phyloP scores from a whole-genome alignment of 2,888 invertebrate species.

The Agrotis puta region DNA sequence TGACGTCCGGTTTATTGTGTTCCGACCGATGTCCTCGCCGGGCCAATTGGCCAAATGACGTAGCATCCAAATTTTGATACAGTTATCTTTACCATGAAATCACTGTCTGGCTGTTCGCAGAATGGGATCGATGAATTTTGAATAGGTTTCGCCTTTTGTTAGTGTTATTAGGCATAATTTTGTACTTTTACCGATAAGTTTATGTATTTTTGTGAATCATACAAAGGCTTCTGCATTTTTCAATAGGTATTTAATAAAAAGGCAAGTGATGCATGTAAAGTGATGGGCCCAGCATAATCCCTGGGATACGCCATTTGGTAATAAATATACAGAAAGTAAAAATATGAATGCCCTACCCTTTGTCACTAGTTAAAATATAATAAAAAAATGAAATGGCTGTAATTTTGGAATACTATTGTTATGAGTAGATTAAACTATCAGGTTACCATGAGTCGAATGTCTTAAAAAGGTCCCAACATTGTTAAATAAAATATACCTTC shows the following conservation, averaged over 20 bases:
- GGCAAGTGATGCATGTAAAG: not conserved
- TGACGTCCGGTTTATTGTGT: slow-evolving; percentile 84
- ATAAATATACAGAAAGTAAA: not conserved
- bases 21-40: slow-evolving; percentile 87
- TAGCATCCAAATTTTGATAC: slow-evolving; percentile 81
- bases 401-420: not conserved
- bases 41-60: slow-evolving; percentile 82
- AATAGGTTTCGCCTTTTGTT: slow-evolving; percentile 54
- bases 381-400: too few species aligned
- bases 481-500: not conserved
- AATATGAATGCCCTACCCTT: not conserved
- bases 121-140: slow-evolving; percentile 67
- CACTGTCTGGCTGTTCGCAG: slow-evolving; percentile 74
- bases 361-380: not conserved
- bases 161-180: slow-evolving; percentile 54
- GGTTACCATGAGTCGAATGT: not conserved
- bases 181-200: slow-evolving; percentile 39
- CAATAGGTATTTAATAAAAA: not conserved
- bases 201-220: slow-evolving; percentile 23
- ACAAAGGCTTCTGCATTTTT: slow-evolving; percentile 10
- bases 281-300: not conserved
- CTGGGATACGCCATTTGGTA: slow-evolving; percentile 9
- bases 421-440: too few species aligned
- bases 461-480: not conserved
- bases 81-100: slow-evolving; percentile 86